Base-by-base conservation (phyloP, 2,888 invertebrate genomes). In the Pyrrhosoma nymphula region DNA sequence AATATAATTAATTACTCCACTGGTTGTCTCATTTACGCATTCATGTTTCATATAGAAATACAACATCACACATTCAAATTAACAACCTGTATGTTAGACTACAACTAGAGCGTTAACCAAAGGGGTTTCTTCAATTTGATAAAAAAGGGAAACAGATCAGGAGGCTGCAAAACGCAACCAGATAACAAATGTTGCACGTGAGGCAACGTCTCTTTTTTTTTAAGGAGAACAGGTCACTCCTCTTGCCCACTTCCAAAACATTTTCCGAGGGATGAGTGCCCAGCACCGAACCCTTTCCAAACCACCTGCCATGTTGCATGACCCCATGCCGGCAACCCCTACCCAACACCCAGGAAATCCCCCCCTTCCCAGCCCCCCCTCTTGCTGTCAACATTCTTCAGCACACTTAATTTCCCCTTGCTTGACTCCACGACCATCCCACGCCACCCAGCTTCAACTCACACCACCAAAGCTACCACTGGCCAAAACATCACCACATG, bases 1-100 rank as follows among this genome's bases (percentile, higher is more conserved):
- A 56, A 95, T 90, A 95, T 95, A 89, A 39, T 88, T 95, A 88
- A 39, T 88, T 95, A 88, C 88, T 88, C 63, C 63, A 89, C 95
- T 82, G 56, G 88, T 95, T 95, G 88, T 89, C 90, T 60, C 90
- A 95, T 89, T 95, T 95, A 95, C 90, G 82, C 95, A 95, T 95
- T 88, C 90, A 95, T 82, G 55, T 82, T 88, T 90, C 63, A 63
- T 95, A 95, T 82, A 90, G 88, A 88, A 95, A 69, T 95, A 95
- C 90, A 90, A 95, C 95, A 95, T 88, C 95, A 95, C 89, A 95
- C 95, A 95, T 95, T 95, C 93, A 95, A 95, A 95, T 95, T 89
- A 95, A 95, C 95, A 88, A 95, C 63, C 95, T 88, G 95, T 95
- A 95, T 75, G 88, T 95, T n/a, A 63, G 60, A 89, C 95, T 95